Conservation (phyloP, 2,797 vertebrate genomes). For the Trachurus trachurus region DNA sequence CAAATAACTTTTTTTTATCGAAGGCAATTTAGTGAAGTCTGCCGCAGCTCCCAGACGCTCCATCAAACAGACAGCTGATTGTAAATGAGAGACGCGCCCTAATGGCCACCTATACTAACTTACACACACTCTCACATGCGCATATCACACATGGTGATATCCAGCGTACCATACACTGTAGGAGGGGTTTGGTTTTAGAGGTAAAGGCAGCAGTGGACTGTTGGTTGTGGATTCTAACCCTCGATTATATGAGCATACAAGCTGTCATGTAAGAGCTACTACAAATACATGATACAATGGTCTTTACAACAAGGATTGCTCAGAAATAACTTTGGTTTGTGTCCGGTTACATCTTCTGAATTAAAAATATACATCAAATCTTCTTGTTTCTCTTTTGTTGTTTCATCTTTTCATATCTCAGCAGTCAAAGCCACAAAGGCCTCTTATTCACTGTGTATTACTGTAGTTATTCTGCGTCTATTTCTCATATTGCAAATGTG, state of each 20-base stretch:
- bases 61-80: constrained; percentile 59
- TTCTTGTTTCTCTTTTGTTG: not conserved
- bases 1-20: constrained; percentile 65
- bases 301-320: not conserved
- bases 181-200: constrained; percentile 21
- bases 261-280: not conserved
- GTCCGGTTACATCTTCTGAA: too few relatives aligned
- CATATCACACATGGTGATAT: constrained; percentile 5
- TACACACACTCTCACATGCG: constrained; percentile 2
- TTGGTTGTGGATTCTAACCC: constrained; percentile 12
- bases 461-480: too few relatives aligned
- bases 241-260: not conserved
- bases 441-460: too few relatives aligned
- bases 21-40: constrained; percentile 69
- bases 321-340: too few relatives aligned
- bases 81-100: constrained; percentile 45
- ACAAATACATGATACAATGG: not conserved
- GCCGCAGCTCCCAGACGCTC: constrained; percentile 42
- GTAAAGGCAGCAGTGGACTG: not conserved
- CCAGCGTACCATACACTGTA: not conserved
- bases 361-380: too few relatives aligned
- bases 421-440: too few relatives aligned
- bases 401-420: not conserved
- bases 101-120: constrained; percentile 24
- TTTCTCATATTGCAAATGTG: too few relatives aligned